Evolutionary conservation across 2,113 vertebrate genomes (phyloP), one percentile per base, ranked within the genome.

Genomic region (Micromys minutus): DNA sequence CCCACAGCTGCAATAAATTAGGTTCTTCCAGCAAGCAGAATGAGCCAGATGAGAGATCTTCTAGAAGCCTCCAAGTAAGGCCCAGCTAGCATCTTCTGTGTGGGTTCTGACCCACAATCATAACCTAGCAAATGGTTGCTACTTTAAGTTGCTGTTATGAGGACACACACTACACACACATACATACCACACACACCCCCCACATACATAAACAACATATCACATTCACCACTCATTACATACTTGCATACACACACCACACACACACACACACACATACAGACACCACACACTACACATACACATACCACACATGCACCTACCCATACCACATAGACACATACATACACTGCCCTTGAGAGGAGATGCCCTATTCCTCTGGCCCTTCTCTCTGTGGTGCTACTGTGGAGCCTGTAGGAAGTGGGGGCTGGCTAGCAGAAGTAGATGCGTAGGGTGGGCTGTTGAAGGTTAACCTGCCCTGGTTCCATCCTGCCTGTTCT

Each of bases 31-130:
- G 15, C 29, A 34, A 12, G 31, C 39, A 3, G 52, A 36, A 3
- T 1, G 13, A 26, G 34, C 69, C 2, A 13, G 29, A 59, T 7
- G 15, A 0, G 7, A 13, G 5, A 5, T 1, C 29, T 52, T 26
- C 95, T 50, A 34, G 16, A 39, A 85, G 83, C 22, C 45, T 55
- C 22, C 11, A 7, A 2, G 31, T 89, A 74, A 31, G 11, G 47
- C 71, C 39, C 42, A 17, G 74, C 24, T 47, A 1, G 29, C 47
- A 31, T 11, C 11, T 65, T 34, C 84, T 42, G 17, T 26, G 3
- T 6, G 45, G 13, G 17, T 83, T 61, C 36, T 55, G 52, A 42
- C 8, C 34, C 55, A 52, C 26, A 22, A 87, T 7, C 45, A 36
- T 79, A 52, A 57, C 16, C 2, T 47, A 31, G 34, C 26, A 31